These are phyloP conservation scores for Hemithea aestivaria DNA, from an alignment of 2,888 invertebrate species.

Conservation along the genomic window DNA sequence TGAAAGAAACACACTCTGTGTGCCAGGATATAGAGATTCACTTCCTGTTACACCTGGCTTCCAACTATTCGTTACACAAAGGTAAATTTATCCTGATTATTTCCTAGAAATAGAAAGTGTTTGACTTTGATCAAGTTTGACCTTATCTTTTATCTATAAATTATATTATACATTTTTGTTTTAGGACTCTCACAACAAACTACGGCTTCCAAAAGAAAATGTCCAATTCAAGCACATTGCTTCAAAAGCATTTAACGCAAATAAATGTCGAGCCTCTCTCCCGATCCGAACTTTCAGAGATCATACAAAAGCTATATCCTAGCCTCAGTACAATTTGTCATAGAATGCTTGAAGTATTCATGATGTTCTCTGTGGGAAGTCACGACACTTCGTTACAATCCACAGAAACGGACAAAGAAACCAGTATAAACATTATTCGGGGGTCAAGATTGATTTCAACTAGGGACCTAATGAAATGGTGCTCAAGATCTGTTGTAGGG, in stretches of 20 bases:
- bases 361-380: slow-evolving; percentile 86
- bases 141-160: neutral
- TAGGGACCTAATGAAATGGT: slow-evolving; percentile 96
- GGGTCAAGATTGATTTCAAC: slow-evolving; percentile 86
- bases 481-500: slow-evolving; percentile 85
- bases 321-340: slow-evolving; percentile 84
- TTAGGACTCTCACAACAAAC: slow-evolving; percentile 79
- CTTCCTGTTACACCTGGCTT: slow-evolving; percentile 91
- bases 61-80: slow-evolving; percentile 94
- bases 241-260: slow-evolving; percentile 90
- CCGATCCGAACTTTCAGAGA: slow-evolving; percentile 84
- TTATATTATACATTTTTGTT: no score
- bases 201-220: slow-evolving; percentile 82
- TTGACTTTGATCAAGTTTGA: neutral
- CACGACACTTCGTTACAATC: slow-evolving; percentile 75
- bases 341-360: slow-evolving; percentile 90
- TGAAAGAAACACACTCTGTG: slow-evolving; percentile 88
- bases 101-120: no score
- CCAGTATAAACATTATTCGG: slow-evolving; percentile 51
- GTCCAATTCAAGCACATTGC: slow-evolving; percentile 81
- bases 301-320: slow-evolving; percentile 85
- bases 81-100: no score
- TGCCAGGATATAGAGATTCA: slow-evolving; percentile 93
- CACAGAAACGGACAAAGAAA: slow-evolving; percentile 45
- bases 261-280: slow-evolving; percentile 90